Evolutionary conservation across 2,888 invertebrate genomes (phyloP), one percentile per base, ranked within the genome.

Genomic region (Carterocephalus palaemon): DNA sequence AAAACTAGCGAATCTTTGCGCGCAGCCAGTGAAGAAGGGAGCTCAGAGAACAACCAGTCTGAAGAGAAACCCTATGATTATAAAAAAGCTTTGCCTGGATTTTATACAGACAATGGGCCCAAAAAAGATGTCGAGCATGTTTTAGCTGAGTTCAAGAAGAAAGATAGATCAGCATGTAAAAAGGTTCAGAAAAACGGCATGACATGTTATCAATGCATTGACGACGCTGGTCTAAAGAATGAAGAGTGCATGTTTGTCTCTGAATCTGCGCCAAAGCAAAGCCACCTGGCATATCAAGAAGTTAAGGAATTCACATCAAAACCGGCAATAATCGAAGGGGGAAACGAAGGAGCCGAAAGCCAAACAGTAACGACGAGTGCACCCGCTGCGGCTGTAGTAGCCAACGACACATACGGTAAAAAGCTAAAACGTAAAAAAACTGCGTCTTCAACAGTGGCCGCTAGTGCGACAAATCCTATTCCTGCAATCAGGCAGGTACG

Each of bases 241-340:
- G 93, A 94, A 71, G 93, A 94, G 69, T 94, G 94, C 64, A 92
- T 93, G 90, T 93, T 90, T 71, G 89, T 92, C 4, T 91, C 92
- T 1, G 91, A 91, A 57, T 90, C 91, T 1, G 90, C 90, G 26
- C 92, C 92, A 1, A 88, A 89, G 62, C 87, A 88, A 34, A 90
- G 89, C 41, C 90, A 91, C 64, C 74, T 91, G 53, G 90, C 92
- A 8, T 92, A 92, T 62, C 90, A 91, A 62, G 90, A 92, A 74
- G 76, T 89, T 1, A 90, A 91, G 60, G 89, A 91, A 60, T 89
- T 89, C 47, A 88, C 88, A 32, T 85, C 88, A 7, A 84, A 83
- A 56, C 89, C 76, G 34, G 65, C 76, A 8, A 75, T 79, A 7
- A 51, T 79, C 8, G 72, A 75, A 26, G 67, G 60, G 17, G 69